phyloP scores from a whole-genome alignment of 1,140 invertebrate genomes.

The Heterodera carotae region DNA sequence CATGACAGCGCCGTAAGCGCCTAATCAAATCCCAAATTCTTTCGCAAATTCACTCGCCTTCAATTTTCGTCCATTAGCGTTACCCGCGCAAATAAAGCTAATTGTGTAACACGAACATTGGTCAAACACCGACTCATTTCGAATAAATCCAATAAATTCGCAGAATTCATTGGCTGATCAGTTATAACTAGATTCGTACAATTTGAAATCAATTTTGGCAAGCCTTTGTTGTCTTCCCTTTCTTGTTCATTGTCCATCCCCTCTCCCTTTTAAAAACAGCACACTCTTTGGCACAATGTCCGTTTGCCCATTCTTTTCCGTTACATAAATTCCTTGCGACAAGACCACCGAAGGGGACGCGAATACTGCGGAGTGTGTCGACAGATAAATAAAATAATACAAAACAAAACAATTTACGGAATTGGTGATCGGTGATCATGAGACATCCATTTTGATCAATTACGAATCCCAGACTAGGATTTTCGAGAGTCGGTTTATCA shows the following conservation, averaged over 20 bases:
- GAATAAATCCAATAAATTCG: not conserved
- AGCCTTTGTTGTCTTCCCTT: too few species aligned
- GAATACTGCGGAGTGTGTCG: slow-evolving; percentile 30
- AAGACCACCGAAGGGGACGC: slow-evolving; percentile 39
- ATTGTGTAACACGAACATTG: not conserved
- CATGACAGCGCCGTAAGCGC: not conserved
- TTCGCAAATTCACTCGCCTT: not conserved
- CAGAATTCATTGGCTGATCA: not conserved
- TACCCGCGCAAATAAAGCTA: not conserved
- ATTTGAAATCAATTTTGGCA: too few species aligned
- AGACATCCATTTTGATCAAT: too few species aligned
- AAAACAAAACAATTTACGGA: too few species aligned
- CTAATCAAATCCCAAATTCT: not conserved
- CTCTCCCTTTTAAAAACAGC: too few species aligned
- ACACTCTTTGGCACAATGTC: slow-evolving; percentile 45
- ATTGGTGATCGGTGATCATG: too few species aligned
- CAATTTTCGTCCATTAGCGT: not conserved
- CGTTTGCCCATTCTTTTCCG: slow-evolving; percentile 50
- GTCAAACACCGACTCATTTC: not conserved
- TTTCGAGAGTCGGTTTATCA: too few species aligned
- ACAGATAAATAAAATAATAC: slow-evolving; percentile 23
- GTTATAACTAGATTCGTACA: too few species aligned
- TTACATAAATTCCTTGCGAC: slow-evolving; percentile 43
- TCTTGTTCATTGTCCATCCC: too few species aligned
- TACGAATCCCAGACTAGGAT: too few species aligned